Conservation (phyloP, 2,113 vertebrate species). For the Pungitius pungitius region DNA sequence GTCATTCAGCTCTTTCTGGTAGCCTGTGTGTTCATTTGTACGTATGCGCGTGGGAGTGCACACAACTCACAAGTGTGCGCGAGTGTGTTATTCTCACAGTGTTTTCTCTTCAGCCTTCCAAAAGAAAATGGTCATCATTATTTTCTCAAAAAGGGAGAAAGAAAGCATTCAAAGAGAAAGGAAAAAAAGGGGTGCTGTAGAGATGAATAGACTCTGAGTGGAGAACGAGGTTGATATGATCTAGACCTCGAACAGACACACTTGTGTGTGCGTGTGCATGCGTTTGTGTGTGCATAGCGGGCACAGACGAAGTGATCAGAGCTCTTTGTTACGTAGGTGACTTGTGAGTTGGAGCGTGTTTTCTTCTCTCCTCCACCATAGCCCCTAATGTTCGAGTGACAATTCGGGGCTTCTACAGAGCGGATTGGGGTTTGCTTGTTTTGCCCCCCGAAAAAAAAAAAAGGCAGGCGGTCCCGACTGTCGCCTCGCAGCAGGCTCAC, state of each 20-base stretch:
- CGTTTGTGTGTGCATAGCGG: background rate
- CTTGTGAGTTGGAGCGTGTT: conserved; percentile 11
- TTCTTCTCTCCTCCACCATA: conserved; percentile 1
- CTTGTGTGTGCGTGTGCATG: conserved; percentile 17
- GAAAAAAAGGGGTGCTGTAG: conserved; percentile 26
- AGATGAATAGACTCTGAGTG: conserved; percentile 56
- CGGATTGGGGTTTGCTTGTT: too few relatives aligned
- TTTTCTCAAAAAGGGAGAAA: conserved; percentile 57
- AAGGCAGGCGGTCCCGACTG: background rate
- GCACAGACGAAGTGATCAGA: conserved; percentile 18
- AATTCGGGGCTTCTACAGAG: conserved; percentile 9
- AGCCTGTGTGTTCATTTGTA: conserved; percentile 29
- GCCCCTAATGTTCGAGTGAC: conserved; percentile 1
- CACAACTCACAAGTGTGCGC: conserved; percentile 18
- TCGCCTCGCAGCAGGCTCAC: background rate
- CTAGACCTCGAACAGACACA: conserved; percentile 37
- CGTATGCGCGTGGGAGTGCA: conserved; percentile 39
- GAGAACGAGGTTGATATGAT: conserved; percentile 57
- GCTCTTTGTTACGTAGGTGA: background rate
- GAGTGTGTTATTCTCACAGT: conserved; percentile 55
- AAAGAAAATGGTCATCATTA: conserved; percentile 57
- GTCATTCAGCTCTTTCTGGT: conserved; percentile 66
- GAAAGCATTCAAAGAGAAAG: conserved; percentile 38
- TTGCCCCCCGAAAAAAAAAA: background rate
- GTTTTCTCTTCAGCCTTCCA: conserved; percentile 51